A percentile compares a stretch with the other conserved stretches of the same genome.
phyloP scores from a whole-genome alignment of 2,113 vertebrate genomes.

The Rhineura floridana region DNA sequence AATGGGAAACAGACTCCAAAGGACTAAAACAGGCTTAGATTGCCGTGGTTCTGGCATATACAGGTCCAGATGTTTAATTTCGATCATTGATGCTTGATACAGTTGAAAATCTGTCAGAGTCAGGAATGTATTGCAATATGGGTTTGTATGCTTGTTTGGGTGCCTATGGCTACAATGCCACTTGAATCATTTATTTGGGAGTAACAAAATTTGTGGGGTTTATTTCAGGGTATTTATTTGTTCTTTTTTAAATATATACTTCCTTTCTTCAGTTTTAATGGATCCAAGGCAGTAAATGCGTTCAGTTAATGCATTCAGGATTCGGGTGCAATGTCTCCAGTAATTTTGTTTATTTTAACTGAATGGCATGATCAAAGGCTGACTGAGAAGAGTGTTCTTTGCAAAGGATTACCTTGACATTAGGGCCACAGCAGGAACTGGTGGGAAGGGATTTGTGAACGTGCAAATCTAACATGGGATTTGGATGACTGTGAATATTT shows the following conservation, averaged over 20 bases:
- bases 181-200: background rate
- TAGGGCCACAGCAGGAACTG: background rate
- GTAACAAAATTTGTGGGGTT: background rate
- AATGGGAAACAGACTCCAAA: background rate
- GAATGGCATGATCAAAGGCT: background rate
- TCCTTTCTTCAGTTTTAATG: background rate
- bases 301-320: background rate
- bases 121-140: background rate
- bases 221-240: background rate
- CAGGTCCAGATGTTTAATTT: background rate
- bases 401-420: conserved; percentile 7
- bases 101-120: background rate
- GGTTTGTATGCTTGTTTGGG: fast-evolving
- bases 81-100: background rate
- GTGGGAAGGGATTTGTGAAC: background rate
- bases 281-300: background rate
- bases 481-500: background rate
- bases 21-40: background rate
- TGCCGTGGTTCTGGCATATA: background rate
- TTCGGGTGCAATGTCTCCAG: background rate
- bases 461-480: background rate
- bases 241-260: background rate
- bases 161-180: background rate
- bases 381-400: background rate
- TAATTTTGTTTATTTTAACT: no score